Base-by-base conservation (phyloP, 1,140 invertebrate species). In the Chironomus tepperi region DNA sequence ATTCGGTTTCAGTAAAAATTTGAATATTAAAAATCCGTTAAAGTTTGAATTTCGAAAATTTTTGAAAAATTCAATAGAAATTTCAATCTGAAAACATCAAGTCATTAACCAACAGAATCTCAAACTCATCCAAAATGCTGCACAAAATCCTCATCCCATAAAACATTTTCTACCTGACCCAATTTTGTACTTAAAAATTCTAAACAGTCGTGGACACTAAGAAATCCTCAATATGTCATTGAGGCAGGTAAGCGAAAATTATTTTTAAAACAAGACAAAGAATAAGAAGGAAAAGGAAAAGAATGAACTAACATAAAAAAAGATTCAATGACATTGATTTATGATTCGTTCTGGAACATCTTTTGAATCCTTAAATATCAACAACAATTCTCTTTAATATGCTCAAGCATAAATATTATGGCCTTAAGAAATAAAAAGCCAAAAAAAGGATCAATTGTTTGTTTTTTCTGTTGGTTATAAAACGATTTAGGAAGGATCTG, bases 331-430 rank as follows among this genome's bases (percentile, higher is more conserved):
- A 57, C 47, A 57, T 57, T 57, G 47, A 57, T 57, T 57, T 57
- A 57, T 57, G 47, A 57, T 57, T 57, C 47, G 47, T 57, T n/a
- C 47, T 57, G n/a, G 47, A 57, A 57, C 47, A 57, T 57, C n/a
- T 57, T 57, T 57, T n/a, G 12, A 57, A 57, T 57, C 47, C 3
- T 57, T 57, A 57, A 57, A n/a, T 12, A 57, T 57, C n/a, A 57
- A n/a, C 47, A n/a, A 57, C n/a, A 57, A n/a, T 57, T 57, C 3
- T 12, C n/a, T 57, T 57, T 57, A 57, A 57, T n/a, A 57, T 57
- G 47, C 47, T n/a, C 47, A 57, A 12, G 12, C 5, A n/a, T n/a
- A 57, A 57, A 57, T 57, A 57, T 57, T 57, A 15, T 57, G 47
- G 47, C 47, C 47, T 57, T 15, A 57, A 57, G 12, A 57, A 34